Evolutionary conservation across 2,888 invertebrate species (phyloP), one percentile per base, ranked within the genome.

Genomic region (Mesorhabditis belari): DNA sequence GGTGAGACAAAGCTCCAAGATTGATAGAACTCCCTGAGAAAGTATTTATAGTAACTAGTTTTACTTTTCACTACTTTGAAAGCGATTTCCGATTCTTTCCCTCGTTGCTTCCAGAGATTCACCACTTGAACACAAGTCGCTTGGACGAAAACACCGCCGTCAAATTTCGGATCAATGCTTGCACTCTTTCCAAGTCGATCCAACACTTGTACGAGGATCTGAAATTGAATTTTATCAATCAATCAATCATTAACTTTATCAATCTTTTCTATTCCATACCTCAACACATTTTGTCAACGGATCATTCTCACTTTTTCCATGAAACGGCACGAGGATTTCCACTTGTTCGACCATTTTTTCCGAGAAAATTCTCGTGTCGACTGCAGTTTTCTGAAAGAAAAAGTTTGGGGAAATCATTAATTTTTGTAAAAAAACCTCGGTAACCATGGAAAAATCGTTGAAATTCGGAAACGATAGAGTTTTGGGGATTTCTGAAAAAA

Each of bases 1-100:
- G 5, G 66, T 57, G 17, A 77, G 64, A 55, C 74, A 76, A 21
- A 71, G 56, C 62, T 77, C 77, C 56, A 77, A 64, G 28, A 77
- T 63, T 21, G 65, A 57, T 44, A 74, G 60, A 23, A 77, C 65
- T n/a, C 77, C 77, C 72, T 75, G 55, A 52, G 57, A 57, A 61
- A 44, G 44, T 44, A 50, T 29, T n/a, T 3, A 27, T 27, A 54
- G 23, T 23, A 24, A 17, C 9, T 54, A 54, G 17, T 9, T 17
- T 12, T 9, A 17, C 9, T 6, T 35, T 12, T 6, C 12, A 19
- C 21, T 35, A 73, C 73, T 58, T 70, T 70, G n/a, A 73, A 57
- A 0, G 71, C 73, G 28, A 73, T 71, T 56, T 73, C 73, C 6
- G 70, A 70, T 29, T 66, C 64, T 49, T 69, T 69, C n/a, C 63